Evolutionary conservation across 2,888 invertebrate genomes (phyloP), one percentile per base, ranked within the genome.

Genomic region (Eulithis prunata): DNA sequence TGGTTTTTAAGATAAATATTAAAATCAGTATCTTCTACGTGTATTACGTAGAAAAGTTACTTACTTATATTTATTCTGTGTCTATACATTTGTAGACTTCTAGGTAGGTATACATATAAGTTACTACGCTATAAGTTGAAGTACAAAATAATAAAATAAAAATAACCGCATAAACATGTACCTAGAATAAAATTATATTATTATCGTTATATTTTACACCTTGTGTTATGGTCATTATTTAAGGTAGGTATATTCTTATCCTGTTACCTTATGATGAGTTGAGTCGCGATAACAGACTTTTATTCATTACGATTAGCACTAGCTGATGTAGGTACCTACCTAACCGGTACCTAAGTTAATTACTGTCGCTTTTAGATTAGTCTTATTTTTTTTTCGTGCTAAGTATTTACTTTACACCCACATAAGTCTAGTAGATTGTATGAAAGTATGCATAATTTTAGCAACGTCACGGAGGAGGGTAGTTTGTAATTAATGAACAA

Each of bases 401-500:
- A 41, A 5, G 2, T 41, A 32, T 12, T 52, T n/a, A 32, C n/a
- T 32, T 32, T 13, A 51, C 2, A 21, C 2, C 21, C 2, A 21
- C 49, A 11, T 10, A 10, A 28, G 10, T 28, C 21, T 10, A 14
- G 21, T 51, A n/a, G 10, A 14, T 38, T 54, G 11, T 41, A 41
- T 14, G 21, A 64, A 46, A 54, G 58, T 64, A 43, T 51, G 55
- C 59, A 56, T 56, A 52, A 65, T 58, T 56, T 53, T 6, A 57
- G 70, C 74, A 51, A 12, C 70, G 70, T 72, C 71, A 71, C 56
- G 38, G 66, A 57, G 38, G 66, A 57, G 43, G 61, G 72, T 70
- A 71, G 71, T 73, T 70, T 58, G 70, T 77, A 73, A 80, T 81
- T 80, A 80, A 80, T 80, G 77, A 77, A 75, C 75, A 74, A 78